Evolutionary conservation across 2,797 vertebrate species (phyloP), one percentile per base, ranked within the genome.

Genomic region (Hybognathus amarus): DNA sequence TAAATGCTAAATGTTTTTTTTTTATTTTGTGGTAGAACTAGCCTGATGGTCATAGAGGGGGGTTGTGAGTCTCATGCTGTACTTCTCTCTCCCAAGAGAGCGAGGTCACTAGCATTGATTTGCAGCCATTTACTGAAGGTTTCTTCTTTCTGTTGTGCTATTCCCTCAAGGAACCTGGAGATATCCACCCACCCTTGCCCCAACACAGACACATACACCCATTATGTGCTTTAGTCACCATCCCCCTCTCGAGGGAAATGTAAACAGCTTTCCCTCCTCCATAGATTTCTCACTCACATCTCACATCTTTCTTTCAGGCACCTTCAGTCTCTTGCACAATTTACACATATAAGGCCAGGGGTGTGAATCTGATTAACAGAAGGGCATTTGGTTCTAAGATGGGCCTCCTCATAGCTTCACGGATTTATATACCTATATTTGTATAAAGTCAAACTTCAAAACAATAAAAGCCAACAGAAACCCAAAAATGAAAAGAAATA

Each of bases 381-480:
- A 79, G 22, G 40, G 66, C 74, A 84, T 36, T 80, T 79, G 75
- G 71, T 79, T 64, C 66, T 66, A 78, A 82, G 24, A 71, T 33
- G 36, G 47, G 73, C 77, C 8, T n/a, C 24, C 45, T 71, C 24
- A 76, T 47, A 59, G 47, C 27, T 79, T 61, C 18, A 67, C 70
- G 64, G 13, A 52, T 68, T 78, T 61, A 56, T 75, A 84, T 76
- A 89, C 88, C 83, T 87, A 87, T 84, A 90, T 91, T 82, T 87
- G 81, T 79, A 82, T 77, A 80, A 76, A 77, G 22, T 20, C n/a
- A 69, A 90, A 77, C 79, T 52, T 38, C 24, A 20, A 71, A 89
- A 92, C 88, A 91, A 89, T 83, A 73, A 78, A 7, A 33, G 12
- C 81, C 79, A 89, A 88, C 90, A 90, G 85, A 88, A 38, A 59